These are phyloP conservation scores for Mellivora capensis DNA, from an alignment of 2,113 vertebrate genomes.

Conservation along the genomic window DNA sequence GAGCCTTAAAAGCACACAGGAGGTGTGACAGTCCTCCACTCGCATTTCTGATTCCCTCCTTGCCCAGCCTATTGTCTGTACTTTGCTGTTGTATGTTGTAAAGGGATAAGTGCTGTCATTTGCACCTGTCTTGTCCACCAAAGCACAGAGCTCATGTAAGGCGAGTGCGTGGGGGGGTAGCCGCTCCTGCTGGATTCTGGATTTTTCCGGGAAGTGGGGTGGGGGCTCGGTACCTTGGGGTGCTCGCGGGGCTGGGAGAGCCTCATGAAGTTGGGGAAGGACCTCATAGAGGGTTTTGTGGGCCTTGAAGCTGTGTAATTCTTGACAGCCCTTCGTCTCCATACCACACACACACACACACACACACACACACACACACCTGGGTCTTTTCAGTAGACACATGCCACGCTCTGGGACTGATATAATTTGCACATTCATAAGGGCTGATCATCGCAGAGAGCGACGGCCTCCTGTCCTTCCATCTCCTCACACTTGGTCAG, in stretches of 20 bases:
- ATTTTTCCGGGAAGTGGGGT: neutral
- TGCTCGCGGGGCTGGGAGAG: neutral
- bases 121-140: neutral
- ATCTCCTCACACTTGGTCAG: neutral
- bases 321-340: fast-evolving
- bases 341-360: neutral
- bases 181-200: neutral
- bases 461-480: neutral
- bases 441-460: neutral
- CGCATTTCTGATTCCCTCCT: neutral
- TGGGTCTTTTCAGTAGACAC: neutral
- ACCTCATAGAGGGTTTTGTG: neutral
- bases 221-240: too few species aligned
- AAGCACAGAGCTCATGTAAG: neutral
- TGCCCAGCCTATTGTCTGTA: neutral
- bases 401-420: neutral
- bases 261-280: neutral
- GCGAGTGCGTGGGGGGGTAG: too few species aligned
- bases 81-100: too few species aligned
- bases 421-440: neutral
- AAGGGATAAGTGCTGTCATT: neutral
- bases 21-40: neutral
- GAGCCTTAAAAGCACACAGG: fast-evolving
- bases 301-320: neutral
- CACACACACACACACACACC: neutral